Base-by-base conservation (phyloP, 2,113 vertebrate species). In the Sula dactylatra region DNA sequence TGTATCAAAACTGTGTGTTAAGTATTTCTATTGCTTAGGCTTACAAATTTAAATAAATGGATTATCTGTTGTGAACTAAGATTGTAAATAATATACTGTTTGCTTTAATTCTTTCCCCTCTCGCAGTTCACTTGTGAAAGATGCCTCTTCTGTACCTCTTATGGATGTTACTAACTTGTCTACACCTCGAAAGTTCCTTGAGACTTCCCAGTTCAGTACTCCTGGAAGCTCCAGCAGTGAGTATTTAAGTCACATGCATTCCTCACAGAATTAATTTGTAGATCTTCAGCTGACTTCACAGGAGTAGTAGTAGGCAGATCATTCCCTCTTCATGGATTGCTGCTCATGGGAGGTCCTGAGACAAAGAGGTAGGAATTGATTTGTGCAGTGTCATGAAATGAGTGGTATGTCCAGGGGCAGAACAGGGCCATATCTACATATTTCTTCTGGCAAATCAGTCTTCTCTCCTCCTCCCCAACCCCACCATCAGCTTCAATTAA, bases 141-240 rank as follows among this genome's bases (percentile, higher is more conserved):
- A 99, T 16, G 44, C 97, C 6, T 98, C 99, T 91, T 97, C 98
- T 1, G 96, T 98, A 56, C 98, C 99, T 69, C 94, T 98, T 80
- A 97, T 99, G 94, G 99, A 99, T 36, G 98, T 99, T n/a, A 98
- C 99, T 64, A 98, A 98, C 87, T 96, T 99, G 90, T 99, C 99
- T 31, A 99, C 99, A 7, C 99, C 99, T 76, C 98, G 99, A 42
- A 99, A 99, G 93, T 99, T 99, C 91, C 96, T 99, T 6, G 99
- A 99, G 77, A 93, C 98, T 6, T 98, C 99, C 49, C 99, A 99
- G 93, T 99, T 98, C 95, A 96, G 98, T 69, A 98, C 98, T 91
- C 98, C 99, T 26, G 98, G 98, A 86, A 97, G 95, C 91, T 95
- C 97, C 55, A 98, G 97, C 94, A 97, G 99, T 99, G 98, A 97